Percentiles rank a stretch among this genome's conserved stretches.
These are phyloP conservation scores for Willisornis vidua DNA, from an alignment of 2,113 vertebrate genomes.

Conservation along the genomic window DNA sequence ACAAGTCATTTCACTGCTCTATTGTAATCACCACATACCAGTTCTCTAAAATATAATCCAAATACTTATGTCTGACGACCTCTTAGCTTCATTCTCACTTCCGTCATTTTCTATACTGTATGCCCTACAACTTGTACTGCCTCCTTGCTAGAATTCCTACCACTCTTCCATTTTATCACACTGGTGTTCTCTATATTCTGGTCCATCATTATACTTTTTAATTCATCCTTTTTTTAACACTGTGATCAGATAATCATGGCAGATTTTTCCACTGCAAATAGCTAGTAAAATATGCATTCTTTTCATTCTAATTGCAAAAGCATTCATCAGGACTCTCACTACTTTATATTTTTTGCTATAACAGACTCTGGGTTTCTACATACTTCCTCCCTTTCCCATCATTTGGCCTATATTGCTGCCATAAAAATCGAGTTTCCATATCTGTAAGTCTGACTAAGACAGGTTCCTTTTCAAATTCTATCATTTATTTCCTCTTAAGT, in stretches of 20 bases:
- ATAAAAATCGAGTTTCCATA: conserved; percentile 29
- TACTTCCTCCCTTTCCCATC: neutral
- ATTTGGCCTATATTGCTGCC: neutral
- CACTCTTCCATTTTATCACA: neutral
- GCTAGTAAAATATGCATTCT: neutral
- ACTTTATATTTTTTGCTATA: neutral
- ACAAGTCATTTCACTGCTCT: neutral
- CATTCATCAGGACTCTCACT: neutral
- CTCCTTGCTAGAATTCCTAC: neutral
- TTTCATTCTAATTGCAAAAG: conserved; percentile 4
- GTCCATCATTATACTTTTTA: neutral
- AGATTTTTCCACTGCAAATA: neutral
- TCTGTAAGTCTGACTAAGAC: neutral
- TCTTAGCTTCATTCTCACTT: neutral
- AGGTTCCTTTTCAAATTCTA: conserved; percentile 20
- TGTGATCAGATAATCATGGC: neutral
- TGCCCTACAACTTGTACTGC: neutral
- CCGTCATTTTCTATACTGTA: neutral
- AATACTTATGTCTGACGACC: neutral
- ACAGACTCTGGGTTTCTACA: neutral
- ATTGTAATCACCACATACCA: neutral
- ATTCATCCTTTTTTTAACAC: neutral
- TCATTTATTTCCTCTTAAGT: conserved; percentile 17
- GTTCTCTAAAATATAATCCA: neutral
- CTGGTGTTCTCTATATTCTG: neutral